Percentiles rank a stretch among this genome's conserved stretches.
These are phyloP conservation scores for Ceratothoa steindachneri DNA, from an alignment of 2,888 invertebrate genomes.

Conservation along the genomic window DNA sequence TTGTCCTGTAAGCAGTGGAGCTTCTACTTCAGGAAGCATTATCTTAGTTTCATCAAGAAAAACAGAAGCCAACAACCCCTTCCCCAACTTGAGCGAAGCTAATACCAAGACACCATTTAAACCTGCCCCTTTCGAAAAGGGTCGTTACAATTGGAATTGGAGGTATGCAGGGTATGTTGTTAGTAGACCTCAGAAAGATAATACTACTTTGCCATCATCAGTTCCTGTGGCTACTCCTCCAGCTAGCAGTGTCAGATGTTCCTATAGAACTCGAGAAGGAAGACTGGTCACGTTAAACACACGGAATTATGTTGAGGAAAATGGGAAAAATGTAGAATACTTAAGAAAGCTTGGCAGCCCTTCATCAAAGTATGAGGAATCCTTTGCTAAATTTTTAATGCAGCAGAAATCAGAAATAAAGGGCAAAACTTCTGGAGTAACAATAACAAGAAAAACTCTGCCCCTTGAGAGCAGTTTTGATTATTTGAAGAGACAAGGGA, in stretches of 20 bases:
- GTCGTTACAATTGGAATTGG: conserved; percentile 7
- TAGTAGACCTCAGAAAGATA: conserved; percentile 5
- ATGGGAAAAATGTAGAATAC: neutral
- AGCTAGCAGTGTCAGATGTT: neutral
- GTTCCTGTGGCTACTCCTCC: neutral
- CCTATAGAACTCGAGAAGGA: conserved; percentile 20
- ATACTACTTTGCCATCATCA: neutral
- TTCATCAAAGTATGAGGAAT: conserved; percentile 14
- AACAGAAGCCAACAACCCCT: neutral
- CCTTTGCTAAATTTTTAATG: conserved; percentile 39
- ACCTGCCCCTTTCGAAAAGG: neutral
- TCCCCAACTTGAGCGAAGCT: neutral
- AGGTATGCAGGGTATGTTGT: conserved; percentile 15
- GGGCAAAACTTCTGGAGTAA: conserved; percentile 18
- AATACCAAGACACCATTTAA: neutral
- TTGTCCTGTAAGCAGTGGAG: neutral
- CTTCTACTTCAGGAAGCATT: neutral
- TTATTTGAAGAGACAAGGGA: conserved; percentile 42
- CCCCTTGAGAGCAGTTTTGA: conserved; percentile 38
- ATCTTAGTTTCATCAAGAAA: neutral
- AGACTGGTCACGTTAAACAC: conserved; percentile 12
- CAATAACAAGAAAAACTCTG: conserved; percentile 34
- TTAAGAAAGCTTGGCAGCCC: neutral
- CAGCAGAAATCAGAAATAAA: conserved; percentile 21
- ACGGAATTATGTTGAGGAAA: neutral